Conservation (phyloP, 2,797 vertebrate genomes). For the Macrochelys suwanniensis region DNA sequence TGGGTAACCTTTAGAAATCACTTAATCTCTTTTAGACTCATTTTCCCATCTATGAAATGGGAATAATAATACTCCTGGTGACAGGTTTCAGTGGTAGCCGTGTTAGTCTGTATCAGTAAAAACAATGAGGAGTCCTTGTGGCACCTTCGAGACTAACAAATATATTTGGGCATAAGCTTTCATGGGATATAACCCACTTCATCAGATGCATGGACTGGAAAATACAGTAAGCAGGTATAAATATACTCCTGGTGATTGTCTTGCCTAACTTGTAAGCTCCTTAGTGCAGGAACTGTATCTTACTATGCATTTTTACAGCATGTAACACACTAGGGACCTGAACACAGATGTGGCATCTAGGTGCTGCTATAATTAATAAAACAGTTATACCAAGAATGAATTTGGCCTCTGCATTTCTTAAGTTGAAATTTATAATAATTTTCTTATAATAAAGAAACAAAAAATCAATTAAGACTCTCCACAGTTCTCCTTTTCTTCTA, state of each 20-base stretch:
- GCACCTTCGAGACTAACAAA: no score
- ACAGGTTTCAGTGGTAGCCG: no score
- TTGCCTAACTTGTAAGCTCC: neutral
- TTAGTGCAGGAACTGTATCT: neutral
- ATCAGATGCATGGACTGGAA: no score
- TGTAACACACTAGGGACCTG: neutral
- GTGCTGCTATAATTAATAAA: neutral
- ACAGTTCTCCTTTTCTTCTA: neutral
- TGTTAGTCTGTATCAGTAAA: no score
- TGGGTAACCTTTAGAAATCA: neutral
- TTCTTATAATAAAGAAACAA: neutral
- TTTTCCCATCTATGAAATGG: neutral
- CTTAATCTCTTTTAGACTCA: neutral
- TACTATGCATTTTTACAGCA: neutral
- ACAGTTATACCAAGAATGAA: neutral
- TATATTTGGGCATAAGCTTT: no score
- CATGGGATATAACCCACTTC: no score
- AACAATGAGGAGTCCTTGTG: no score
- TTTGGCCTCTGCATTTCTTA: neutral
- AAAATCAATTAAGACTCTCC: slow-evolving; percentile 7
- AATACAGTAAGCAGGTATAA: no score
- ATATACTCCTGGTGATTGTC: neutral
- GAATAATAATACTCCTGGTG: neutral
- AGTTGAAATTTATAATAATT: neutral
- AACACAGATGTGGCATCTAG: neutral